Evolutionary conservation across 2,888 invertebrate genomes (phyloP).

Genomic region (Dicyrtomina minuta): DNA sequence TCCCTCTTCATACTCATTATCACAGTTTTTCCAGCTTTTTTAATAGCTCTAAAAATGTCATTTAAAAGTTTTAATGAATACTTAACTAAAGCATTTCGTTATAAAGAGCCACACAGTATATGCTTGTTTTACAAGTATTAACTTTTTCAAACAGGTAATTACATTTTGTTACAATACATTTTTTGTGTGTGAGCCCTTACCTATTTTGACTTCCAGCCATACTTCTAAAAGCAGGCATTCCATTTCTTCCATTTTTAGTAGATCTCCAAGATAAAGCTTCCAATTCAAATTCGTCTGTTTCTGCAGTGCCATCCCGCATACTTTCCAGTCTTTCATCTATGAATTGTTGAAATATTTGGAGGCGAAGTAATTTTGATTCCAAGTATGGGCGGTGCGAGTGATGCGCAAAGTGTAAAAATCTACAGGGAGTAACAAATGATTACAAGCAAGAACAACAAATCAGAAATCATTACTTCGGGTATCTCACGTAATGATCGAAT

Average conservation of each 20-base stretch:
- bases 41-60: conserved; percentile 49
- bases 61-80: conserved; percentile 4
- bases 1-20: conserved; percentile 53
- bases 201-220: conserved; percentile 50
- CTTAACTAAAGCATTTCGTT: no score
- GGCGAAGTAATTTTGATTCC: conserved; percentile 76
- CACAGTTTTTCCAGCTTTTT: conserved; percentile 53
- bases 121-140: neutral
- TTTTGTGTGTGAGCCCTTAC: conserved; percentile 26
- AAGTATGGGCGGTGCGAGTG: conserved; percentile 83
- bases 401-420: conserved; percentile 84
- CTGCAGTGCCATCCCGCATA: conserved; percentile 88
- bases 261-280: conserved; percentile 65
- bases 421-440: no score
- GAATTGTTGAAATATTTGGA: conserved; percentile 94
- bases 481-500: no score
- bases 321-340: conserved; percentile 90
- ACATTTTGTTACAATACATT: neutral
- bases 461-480: conserved; percentile 9
- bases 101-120: no score
- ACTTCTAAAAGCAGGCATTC: conserved; percentile 44
- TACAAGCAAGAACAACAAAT: conserved; percentile 72
- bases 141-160: neutral
- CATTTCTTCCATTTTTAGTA: conserved; percentile 48
- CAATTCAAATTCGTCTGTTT: conserved; percentile 92